A percentile compares a stretch with the other conserved stretches of the same genome.
These are phyloP conservation scores for Scylla paramamosain DNA, from an alignment of 1,140 invertebrate genomes.

Conservation along the genomic window DNA sequence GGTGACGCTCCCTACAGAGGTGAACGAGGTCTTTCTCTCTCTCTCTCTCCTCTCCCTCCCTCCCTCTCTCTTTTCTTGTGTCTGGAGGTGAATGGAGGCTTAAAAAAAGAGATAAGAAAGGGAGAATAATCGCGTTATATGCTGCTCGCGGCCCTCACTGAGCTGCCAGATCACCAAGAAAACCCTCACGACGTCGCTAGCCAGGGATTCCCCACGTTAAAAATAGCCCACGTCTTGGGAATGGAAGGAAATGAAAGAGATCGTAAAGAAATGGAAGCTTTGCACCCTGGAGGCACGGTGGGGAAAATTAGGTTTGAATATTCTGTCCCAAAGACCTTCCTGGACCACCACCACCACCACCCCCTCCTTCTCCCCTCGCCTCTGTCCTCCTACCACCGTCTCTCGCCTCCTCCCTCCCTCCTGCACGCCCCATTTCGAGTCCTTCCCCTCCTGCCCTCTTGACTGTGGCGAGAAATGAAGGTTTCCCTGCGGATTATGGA, in stretches of 20 bases:
- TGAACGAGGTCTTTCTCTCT: background rate
- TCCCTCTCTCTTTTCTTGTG: too few species aligned
- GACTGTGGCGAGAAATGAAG: background rate
- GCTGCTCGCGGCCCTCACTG: too few species aligned
- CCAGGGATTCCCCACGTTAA: too few species aligned
- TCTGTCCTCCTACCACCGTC: background rate
- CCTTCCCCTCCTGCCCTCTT: background rate
- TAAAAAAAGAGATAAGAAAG: too few species aligned
- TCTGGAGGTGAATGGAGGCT: too few species aligned
- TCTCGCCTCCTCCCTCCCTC: background rate
- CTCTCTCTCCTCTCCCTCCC: too few species aligned
- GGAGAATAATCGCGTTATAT: too few species aligned
- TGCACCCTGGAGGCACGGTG: background rate
- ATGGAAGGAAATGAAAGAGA: background rate
- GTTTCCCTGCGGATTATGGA: background rate
- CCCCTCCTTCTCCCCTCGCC: background rate
- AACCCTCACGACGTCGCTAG: too few species aligned
- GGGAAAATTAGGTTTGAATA: slow-evolving; percentile 13
- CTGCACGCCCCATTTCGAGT: background rate
- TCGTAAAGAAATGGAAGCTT: background rate
- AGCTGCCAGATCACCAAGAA: too few species aligned
- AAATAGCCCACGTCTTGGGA: background rate
- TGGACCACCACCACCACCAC: background rate
- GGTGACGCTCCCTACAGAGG: background rate
- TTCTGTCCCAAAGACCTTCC: background rate